Conservation (phyloP, 2,113 vertebrate species). For the Periophthalmodon schlosseri region DNA sequence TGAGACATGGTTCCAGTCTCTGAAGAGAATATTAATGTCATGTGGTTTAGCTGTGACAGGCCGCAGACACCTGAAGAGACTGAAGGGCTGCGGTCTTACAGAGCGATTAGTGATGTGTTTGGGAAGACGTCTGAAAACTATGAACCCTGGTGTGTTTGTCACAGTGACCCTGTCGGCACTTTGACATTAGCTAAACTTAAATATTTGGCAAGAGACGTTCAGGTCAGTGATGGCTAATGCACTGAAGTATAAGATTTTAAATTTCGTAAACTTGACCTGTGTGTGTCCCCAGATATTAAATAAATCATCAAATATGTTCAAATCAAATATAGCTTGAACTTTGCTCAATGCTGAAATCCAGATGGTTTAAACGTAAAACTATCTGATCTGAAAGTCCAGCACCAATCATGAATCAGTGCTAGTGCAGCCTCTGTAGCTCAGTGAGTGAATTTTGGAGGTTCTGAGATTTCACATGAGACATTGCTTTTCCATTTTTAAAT, state of each 20-base stretch:
- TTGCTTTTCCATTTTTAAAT: too few relatives aligned
- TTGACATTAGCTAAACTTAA: constrained; percentile 20
- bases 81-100: constrained; percentile 64
- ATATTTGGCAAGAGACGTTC: constrained; percentile 12
- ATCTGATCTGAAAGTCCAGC: too few relatives aligned
- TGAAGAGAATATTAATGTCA: constrained; percentile 71
- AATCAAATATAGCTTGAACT: too few relatives aligned
- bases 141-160: constrained; percentile 36
- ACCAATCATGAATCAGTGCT: too few relatives aligned
- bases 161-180: constrained; percentile 44
- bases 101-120: constrained; percentile 63
- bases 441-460: too few relatives aligned
- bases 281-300: not conserved
- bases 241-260: not conserved
- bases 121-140: constrained; percentile 49
- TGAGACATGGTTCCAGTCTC: constrained; percentile 50
- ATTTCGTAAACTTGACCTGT: not conserved
- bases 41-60: constrained; percentile 67
- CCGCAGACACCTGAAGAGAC: constrained; percentile 58
- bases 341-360: too few relatives aligned
- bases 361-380: too few relatives aligned
- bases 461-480: too few relatives aligned
- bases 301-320: not conserved
- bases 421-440: too few relatives aligned
- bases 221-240: not conserved